Percentiles rank a stretch among this genome's conserved stretches.
Evolutionary conservation across 37 sponge, comb jelly and placozoan genomes (phyloP).

Genomic region (Eunapius fragilis): DNA sequence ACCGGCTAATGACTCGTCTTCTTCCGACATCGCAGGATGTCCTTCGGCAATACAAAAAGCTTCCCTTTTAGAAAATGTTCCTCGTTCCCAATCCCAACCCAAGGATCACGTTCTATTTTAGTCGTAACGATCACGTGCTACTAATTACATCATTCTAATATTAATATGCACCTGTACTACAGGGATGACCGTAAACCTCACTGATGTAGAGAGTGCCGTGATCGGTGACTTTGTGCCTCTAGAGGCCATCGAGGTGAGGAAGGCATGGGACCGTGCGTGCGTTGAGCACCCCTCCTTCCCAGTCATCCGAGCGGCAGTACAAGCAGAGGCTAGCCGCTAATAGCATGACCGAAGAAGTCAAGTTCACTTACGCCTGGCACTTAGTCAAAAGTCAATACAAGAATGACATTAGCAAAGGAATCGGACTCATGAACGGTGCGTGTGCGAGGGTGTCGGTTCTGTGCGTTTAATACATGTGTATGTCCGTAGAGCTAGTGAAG

Average conservation of each 20-base stretch:
- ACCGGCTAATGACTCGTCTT: background rate
- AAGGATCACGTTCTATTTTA: background rate
- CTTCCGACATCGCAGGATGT: background rate
- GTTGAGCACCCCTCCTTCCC: background rate
- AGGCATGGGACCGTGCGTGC: background rate
- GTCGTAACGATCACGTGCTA: no score
- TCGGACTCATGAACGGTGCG: no score
- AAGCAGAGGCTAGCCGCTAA: conserved; percentile 32
- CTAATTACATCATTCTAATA: no score
- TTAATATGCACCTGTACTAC: no score
- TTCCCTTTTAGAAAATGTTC: background rate
- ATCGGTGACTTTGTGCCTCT: conserved; percentile 74
- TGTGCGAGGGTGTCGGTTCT: no score
- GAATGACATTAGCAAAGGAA: no score
- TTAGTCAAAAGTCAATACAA: no score
- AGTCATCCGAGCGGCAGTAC: conserved; percentile 67
- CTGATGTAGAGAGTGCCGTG: conserved; percentile 69
- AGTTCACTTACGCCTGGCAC: no score
- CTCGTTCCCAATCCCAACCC: background rate
- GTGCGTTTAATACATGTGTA: no score
- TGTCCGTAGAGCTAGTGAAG: no score
- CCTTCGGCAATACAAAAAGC: background rate
- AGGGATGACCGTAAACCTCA: conserved; percentile 1
- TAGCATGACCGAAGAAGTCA: conserved; percentile 52
- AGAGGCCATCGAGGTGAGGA: conserved; percentile 62